phyloP scores from a whole-genome alignment of 2,113 vertebrate genomes.

The Prochilodus magdalenae region DNA sequence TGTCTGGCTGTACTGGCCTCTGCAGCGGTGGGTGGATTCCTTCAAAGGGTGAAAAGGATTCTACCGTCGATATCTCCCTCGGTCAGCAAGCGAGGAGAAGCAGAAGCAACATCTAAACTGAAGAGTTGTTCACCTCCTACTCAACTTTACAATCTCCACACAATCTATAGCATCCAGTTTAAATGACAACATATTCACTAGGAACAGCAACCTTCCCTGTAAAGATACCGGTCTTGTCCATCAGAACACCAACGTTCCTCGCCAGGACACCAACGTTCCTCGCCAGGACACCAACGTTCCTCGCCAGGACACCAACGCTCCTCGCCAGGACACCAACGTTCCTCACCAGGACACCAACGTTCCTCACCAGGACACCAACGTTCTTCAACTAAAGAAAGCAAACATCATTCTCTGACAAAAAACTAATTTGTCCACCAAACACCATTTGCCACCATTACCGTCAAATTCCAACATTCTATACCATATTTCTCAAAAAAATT shows the following conservation, averaged over 20 bases:
- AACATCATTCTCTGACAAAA: too few species aligned
- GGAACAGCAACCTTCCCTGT: too few species aligned
- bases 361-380: too few species aligned
- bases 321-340: too few species aligned
- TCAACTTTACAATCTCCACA: not conserved
- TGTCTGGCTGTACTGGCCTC: not conserved
- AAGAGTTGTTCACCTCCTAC: constrained; percentile 4
- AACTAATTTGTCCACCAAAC: too few species aligned
- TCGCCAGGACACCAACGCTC: too few species aligned
- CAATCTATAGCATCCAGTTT: not conserved
- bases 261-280: not conserved
- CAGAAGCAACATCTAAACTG: not conserved
- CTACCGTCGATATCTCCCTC: not conserved
- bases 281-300: not conserved
- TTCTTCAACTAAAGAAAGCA: too few species aligned
- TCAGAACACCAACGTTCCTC: not conserved
- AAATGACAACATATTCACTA: not conserved
- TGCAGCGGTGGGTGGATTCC: not conserved
- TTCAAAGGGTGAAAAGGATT: not conserved
- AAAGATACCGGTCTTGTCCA: not conserved
- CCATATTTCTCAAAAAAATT: too few species aligned
- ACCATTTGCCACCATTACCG: too few species aligned
- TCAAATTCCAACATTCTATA: too few species aligned
- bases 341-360: too few species aligned
- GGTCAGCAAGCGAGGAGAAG: not conserved